phyloP scores from a whole-genome alignment of 2,113 vertebrate genomes.

The Butorides virescens region DNA sequence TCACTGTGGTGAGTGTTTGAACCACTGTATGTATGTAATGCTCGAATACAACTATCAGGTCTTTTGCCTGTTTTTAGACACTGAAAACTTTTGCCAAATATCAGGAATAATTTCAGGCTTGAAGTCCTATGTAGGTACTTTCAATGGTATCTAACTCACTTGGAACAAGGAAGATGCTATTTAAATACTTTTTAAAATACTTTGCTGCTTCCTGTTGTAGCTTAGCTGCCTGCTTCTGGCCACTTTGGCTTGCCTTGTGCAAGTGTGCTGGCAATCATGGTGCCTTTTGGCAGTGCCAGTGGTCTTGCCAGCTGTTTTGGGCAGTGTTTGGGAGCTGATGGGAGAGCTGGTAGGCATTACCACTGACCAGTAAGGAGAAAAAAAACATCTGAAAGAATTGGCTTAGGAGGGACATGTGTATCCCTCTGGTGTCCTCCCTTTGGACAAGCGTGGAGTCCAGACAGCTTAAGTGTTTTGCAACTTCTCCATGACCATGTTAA shows the following conservation, averaged over 20 bases:
- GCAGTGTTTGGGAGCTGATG: not conserved
- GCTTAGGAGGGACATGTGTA: accelerated
- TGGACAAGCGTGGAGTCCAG: not conserved
- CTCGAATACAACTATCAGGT: accelerated
- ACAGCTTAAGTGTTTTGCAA: not conserved
- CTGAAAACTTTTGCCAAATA: not conserved
- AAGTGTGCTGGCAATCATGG: accelerated
- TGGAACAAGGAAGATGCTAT: not conserved
- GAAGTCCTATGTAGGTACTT: accelerated
- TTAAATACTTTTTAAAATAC: not conserved
- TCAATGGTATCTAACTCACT: not conserved
- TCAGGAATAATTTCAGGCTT: not conserved
- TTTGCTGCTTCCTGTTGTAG: not conserved
- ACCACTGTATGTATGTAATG: accelerated
- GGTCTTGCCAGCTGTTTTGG: not conserved
- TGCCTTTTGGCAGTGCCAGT: not conserved
- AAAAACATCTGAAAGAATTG: not conserved
- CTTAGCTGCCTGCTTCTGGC: not conserved
- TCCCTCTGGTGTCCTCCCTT: not conserved
- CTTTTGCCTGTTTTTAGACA: not conserved
- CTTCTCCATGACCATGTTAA: accelerated
- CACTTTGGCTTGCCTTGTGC: not conserved
- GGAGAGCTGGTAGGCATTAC: not conserved
- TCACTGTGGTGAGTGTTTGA: not conserved
- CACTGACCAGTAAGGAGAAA: not conserved